Conservation (phyloP, 2,888 invertebrate species). For the Leptinotarsa peninsularis region DNA sequence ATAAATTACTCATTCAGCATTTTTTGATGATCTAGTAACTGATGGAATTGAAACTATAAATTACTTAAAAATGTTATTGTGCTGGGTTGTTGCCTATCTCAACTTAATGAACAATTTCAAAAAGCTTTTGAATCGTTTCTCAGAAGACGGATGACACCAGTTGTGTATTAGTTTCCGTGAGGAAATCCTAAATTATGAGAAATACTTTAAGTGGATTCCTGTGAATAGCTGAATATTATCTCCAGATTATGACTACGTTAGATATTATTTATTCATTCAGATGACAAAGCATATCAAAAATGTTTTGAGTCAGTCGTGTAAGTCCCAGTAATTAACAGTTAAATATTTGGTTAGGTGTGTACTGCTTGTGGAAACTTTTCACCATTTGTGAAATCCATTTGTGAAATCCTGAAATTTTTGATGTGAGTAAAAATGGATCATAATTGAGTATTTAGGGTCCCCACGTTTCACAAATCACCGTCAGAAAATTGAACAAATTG, state of each 20-base stretch:
- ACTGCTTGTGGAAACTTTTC: not conserved
- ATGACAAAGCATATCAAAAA: not conserved
- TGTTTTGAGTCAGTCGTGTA: not conserved
- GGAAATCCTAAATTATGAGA: not conserved
- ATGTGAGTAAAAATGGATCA: not conserved
- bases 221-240: conserved; percentile 11
- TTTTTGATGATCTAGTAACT: not conserved
- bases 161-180: conserved; percentile 13
- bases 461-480: too few species aligned
- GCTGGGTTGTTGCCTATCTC: not conserved
- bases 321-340: not conserved
- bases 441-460: too few species aligned
- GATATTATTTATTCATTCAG: not conserved
- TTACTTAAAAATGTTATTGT: not conserved
- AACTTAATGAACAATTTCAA: not conserved
- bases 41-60: not conserved
- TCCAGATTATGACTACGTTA: not conserved
- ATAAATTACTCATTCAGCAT: not conserved
- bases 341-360: not conserved
- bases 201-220: not conserved
- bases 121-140: not conserved
- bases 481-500: too few species aligned
- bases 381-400: not conserved
- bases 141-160: not conserved
- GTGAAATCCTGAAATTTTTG: not conserved